Base-by-base conservation (phyloP, 2,797 vertebrate species). In the Aselliscus stoliczkanus region DNA sequence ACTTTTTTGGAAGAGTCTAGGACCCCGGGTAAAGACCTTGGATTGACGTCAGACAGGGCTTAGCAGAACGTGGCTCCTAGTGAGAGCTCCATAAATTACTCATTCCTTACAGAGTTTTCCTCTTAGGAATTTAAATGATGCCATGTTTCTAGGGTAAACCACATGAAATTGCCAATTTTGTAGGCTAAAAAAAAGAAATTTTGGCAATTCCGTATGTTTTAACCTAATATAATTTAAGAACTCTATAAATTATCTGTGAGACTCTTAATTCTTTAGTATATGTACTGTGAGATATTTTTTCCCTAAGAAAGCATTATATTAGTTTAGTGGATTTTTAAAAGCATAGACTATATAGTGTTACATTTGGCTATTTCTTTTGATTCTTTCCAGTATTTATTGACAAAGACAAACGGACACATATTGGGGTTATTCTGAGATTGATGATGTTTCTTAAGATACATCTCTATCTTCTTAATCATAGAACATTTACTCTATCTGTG, bases 341-440 rank as follows among this genome's bases (percentile, higher is more conserved):
- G 39, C 47, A 50, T 27, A 58, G 39, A 77, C 15, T 75, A 23
- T 52, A 69, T 65, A 23, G 31, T 86, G 87, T 84, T 50, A 88
- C 3, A 25, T 81, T 92, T 89, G 73, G 56, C 23, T 77, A 7
- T 79, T 96, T 90, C 42, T 84, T 95, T 88, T 94, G 52, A 70
- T 75, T 97, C 77, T 96, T 92, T 97, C 76, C 94, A 94, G 97
- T 96, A 98, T 93, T 98, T 97, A 95, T 67, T 94, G 94, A 88
- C 87, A 92, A 97, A 94, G 44, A 97, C n/a, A 60, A 3, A 77
- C 58, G 80, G n/a, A 31, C 18, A 89, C 80, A 97, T 97, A 95
- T 96, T 77, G 85, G 93, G 77, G 92, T 94, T 97, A 87, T 95
- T 93, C 73, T 77, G 2, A 3, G 1, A 96, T 97, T 96, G 97